A percentile compares a stretch with the other conserved stretches of the same genome.
These are phyloP conservation scores for Ceyx cyanopectus DNA, from an alignment of 2,113 vertebrate species.

Conservation along the genomic window DNA sequence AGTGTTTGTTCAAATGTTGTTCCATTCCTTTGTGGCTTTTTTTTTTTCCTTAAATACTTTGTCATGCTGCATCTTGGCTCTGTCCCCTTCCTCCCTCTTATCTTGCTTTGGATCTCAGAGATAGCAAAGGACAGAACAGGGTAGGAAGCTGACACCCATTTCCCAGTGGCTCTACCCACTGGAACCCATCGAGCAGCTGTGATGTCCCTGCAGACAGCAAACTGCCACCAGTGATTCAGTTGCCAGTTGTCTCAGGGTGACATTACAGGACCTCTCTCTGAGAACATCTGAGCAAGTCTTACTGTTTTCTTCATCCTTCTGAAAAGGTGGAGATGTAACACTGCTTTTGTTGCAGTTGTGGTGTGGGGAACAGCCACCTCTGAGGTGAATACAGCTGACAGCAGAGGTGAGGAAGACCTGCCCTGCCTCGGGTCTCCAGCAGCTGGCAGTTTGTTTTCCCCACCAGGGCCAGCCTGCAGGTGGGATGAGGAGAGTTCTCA, in stretches of 20 bases:
- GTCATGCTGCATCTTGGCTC: background rate
- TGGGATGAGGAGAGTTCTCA: constrained; percentile 14
- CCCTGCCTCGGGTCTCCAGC: background rate
- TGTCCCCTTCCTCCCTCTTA: background rate
- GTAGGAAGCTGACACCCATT: constrained; percentile 8
- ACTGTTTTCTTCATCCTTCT: background rate
- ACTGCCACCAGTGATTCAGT: constrained; percentile 31
- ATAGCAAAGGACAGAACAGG: background rate
- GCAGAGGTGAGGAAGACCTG: background rate
- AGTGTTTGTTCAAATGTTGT: constrained; percentile 3
- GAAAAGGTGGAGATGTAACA: background rate
- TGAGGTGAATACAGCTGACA: background rate
- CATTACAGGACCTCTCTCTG: background rate
- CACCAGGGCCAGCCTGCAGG: background rate
- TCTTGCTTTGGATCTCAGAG: constrained; percentile 22
- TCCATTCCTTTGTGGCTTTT: background rate
- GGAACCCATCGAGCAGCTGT: background rate
- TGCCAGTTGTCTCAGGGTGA: background rate
- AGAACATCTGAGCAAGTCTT: background rate
- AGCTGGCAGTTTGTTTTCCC: background rate
- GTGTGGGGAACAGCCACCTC: constrained; percentile 20
- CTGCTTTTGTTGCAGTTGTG: background rate
- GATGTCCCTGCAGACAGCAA: background rate
- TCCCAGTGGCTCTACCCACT: background rate
- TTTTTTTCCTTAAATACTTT: background rate